A percentile compares a stretch with the other conserved stretches of the same genome.
phyloP scores from a whole-genome alignment of 2,888 invertebrate species.

The Conomelus anceps region DNA sequence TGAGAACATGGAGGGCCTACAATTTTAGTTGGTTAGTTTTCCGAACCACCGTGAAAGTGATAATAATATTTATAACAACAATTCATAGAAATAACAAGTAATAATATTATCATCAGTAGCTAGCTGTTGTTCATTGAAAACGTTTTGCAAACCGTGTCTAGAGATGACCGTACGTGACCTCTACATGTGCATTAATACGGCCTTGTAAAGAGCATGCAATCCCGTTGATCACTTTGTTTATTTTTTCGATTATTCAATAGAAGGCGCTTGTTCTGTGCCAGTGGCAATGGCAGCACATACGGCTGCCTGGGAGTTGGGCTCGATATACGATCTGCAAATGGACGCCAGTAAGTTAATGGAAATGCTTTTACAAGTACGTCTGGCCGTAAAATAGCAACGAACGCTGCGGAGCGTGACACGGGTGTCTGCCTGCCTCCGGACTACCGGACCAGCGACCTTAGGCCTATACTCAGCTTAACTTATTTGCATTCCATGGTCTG shows the following conservation, averaged over 20 bases:
- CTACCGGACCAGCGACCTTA: neutral
- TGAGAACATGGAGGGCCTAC: no score
- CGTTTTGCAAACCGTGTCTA: neutral
- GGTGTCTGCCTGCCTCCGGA: neutral
- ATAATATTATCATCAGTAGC: neutral
- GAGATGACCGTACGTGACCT: neutral
- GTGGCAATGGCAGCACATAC: neutral
- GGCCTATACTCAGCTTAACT: neutral
- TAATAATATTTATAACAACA: no score
- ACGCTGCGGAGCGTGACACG: neutral
- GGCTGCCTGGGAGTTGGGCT: no score
- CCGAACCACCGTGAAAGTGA: no score
- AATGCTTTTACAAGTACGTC: neutral
- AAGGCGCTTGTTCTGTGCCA: neutral
- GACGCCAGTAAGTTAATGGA: neutral
- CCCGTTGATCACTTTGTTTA: neutral
- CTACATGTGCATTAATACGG: neutral
- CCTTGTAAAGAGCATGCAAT: neutral
- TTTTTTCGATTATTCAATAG: neutral
- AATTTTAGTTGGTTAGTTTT: no score
- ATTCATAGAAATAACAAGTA: no score
- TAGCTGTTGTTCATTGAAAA: neutral
- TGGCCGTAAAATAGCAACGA: neutral
- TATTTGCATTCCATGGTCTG: neutral
- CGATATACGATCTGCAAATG: neutral